phyloP scores from a whole-genome alignment of 2,113 vertebrate genomes.

The Mormoops blainvillei region DNA sequence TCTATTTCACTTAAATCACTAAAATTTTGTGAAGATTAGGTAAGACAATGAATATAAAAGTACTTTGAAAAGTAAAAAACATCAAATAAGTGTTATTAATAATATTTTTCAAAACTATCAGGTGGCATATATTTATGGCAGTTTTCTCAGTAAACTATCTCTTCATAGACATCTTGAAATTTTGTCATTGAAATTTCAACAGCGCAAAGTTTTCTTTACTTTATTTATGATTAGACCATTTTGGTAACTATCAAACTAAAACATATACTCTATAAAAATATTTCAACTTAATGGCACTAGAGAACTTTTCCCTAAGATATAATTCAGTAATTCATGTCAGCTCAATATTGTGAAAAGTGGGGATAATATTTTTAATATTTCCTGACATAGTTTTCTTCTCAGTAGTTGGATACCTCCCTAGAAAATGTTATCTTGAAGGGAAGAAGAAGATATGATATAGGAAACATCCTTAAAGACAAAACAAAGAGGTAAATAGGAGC shows the following conservation, averaged over 20 bases:
- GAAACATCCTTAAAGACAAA: background rate
- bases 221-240: background rate
- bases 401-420: slow-evolving; percentile 19
- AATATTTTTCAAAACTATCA: background rate
- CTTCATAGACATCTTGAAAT: background rate
- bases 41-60: background rate
- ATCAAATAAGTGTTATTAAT: slow-evolving; percentile 28
- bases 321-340: slow-evolving; percentile 33
- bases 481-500: background rate
- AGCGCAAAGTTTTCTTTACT: slow-evolving; percentile 9
- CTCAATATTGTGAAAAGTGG: slow-evolving; percentile 28
- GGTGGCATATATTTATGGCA: background rate
- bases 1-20: background rate
- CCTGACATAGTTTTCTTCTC: slow-evolving; percentile 22
- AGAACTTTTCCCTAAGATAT: slow-evolving; percentile 25
- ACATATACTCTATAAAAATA: slow-evolving; percentile 14
- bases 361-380: slow-evolving; percentile 27
- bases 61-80: background rate
- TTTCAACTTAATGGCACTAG: background rate
- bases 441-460: background rate
- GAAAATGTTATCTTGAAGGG: background rate
- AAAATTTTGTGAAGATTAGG: background rate
- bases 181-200: slow-evolving; percentile 41
- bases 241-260: slow-evolving; percentile 16
- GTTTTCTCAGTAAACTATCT: background rate